Evolutionary conservation across 2,888 invertebrate genomes (phyloP), one percentile per base, ranked within the genome.

Genomic region (Lysandra coridon): DNA sequence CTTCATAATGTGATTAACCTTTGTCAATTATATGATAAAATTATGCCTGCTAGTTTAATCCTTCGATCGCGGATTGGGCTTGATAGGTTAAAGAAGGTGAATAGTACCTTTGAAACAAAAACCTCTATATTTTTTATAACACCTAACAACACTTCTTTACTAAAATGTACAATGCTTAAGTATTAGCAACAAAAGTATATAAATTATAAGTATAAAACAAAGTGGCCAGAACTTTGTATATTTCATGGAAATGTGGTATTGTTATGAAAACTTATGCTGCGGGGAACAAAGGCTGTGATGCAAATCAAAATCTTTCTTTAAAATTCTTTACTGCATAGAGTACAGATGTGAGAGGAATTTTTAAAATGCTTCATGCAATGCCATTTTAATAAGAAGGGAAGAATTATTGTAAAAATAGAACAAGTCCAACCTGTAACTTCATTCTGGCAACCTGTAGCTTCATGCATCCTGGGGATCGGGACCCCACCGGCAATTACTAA

Each of bases 231-330:
- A 75, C 60, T 64, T 64, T 33, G 57, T 76, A 79, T 82, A 79
- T 83, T 86, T 80, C 81, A 80, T 82, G 82, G 83, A 86, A 84
- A 80, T 80, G 80, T 69, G 69, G 82, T 81, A 85, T 86, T 86
- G 86, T 86, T 86, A 81, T 83, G 82, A 79, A 82, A 80, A 82
- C 80, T 80, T 80, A 81, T 79, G 81, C 5, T 69, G 78, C 73
- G 40, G 14, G 69, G 77, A 78, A 81, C 82, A 83, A 81, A 75
- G 74, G 37, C 53, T 78, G n/a, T 81, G 79, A 80, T 82, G 80
- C 78, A 81, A 81, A 80, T 80, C 78, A 62, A 77, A 80, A 79
- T 78, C 33, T 60, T 73, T 14, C 37, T 62, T 12, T 74, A 79
- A 69, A 79, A 80, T 79, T 64, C 57, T 77, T 76, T 12, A n/a